These are phyloP conservation scores for Microcebus murinus DNA, from an alignment of 2,113 vertebrate genomes.

Conservation along the genomic window DNA sequence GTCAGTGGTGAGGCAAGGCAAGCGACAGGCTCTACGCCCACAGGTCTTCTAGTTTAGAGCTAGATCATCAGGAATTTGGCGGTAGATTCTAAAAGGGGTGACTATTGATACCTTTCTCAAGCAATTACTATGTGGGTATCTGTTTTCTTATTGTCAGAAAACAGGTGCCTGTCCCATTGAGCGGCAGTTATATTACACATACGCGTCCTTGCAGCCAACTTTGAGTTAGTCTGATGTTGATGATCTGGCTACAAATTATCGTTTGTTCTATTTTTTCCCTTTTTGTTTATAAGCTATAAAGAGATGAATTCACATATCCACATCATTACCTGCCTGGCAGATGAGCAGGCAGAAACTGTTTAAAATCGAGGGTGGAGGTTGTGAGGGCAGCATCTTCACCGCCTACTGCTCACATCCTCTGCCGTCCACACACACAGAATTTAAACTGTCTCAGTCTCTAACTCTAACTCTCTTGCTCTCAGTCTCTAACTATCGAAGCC, in stretches of 20 bases:
- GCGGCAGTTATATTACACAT: neutral
- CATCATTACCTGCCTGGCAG: neutral
- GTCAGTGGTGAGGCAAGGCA: neutral
- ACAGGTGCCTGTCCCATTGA: neutral
- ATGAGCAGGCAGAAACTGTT: neutral
- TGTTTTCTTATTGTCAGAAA: neutral
- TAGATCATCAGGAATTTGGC: neutral
- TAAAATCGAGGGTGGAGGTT: neutral
- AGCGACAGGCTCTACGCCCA: neutral
- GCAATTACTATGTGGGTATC: neutral
- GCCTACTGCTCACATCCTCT: fast-evolving
- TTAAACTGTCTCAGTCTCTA: neutral
- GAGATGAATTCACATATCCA: neutral
- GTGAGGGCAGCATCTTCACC: neutral
- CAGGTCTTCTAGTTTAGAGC: neutral
- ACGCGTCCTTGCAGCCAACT: neutral
- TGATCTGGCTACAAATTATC: neutral
- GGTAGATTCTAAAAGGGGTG: neutral
- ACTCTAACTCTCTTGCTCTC: neutral
- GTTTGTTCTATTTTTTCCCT: neutral
- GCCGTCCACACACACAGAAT: neutral
- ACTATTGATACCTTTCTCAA: neutral
- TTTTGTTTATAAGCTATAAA: neutral
- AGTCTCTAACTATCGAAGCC: neutral
- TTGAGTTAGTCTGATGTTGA: neutral